These are phyloP conservation scores for Scyliorhinus canicula DNA, from an alignment of 2,797 vertebrate genomes.

Conservation along the genomic window DNA sequence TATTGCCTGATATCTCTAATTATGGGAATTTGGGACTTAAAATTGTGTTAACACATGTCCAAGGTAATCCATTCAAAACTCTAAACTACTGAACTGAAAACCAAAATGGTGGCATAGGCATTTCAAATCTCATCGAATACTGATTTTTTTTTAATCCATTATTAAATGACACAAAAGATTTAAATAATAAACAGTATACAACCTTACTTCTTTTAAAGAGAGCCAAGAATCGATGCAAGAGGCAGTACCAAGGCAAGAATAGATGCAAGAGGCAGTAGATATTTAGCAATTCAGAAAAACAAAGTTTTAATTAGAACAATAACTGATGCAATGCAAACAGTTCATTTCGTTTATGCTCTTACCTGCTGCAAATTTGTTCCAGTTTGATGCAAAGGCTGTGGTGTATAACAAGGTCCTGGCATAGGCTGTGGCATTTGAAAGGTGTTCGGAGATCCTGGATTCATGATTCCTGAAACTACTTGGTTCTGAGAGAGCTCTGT, in stretches of 20 bases:
- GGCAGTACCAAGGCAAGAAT: neutral
- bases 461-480: slow-evolving; percentile 28
- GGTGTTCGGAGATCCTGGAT: slow-evolving; percentile 26
- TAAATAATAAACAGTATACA: neutral
- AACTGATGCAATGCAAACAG: neutral
- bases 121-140: neutral
- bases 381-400: slow-evolving; percentile 26
- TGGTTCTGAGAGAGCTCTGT: slow-evolving; percentile 26
- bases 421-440: slow-evolving; percentile 20
- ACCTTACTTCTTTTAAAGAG: neutral
- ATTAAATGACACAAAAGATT: neutral
- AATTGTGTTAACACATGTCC: no score
- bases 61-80: no score
- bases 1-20: no score
- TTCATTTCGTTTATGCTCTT: neutral
- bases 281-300: neutral
- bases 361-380: slow-evolving; percentile 25
- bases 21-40: no score
- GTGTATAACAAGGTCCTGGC: slow-evolving; percentile 28
- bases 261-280: neutral
- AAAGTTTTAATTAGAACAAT: neutral
- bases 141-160: neutral
- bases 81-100: neutral
- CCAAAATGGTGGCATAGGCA: neutral
- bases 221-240: neutral